A percentile compares a stretch with the other conserved stretches of the same genome.
Evolutionary conservation across 2,888 invertebrate species (phyloP).

Genomic region (Tetramorium bicarinatum): DNA sequence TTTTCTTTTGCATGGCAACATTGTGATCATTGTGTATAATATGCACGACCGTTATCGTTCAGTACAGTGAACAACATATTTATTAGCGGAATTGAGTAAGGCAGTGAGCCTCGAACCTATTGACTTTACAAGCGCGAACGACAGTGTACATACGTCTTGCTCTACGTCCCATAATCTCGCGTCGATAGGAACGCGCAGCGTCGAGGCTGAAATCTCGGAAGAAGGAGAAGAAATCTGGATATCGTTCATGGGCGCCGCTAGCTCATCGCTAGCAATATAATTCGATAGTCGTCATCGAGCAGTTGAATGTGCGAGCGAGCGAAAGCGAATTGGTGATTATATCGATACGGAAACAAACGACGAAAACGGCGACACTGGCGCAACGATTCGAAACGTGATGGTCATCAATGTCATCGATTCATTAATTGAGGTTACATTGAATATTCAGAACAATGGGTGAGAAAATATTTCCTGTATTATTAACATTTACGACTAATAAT

Average conservation of each 20-base stretch:
- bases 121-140: constrained; percentile 10
- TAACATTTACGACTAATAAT: not conserved
- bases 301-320: constrained; percentile 27
- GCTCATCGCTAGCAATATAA: constrained; percentile 60
- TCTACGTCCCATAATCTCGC: constrained; percentile 30
- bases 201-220: constrained; percentile 23
- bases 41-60: constrained; percentile 1
- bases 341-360: constrained; percentile 55
- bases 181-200: constrained; percentile 20
- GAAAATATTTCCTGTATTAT: not conserved
- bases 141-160: not conserved
- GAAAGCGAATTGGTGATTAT: constrained; percentile 35
- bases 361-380: constrained; percentile 22
- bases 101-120: constrained; percentile 1
- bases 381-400: constrained; percentile 53
- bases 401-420: constrained; percentile 37
- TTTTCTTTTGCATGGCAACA: not conserved
- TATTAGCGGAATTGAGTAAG: constrained; percentile 5
- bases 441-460: constrained; percentile 44
- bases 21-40: not conserved
- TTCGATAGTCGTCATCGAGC: constrained; percentile 66
- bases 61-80: constrained; percentile 12
- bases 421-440: constrained; percentile 28
- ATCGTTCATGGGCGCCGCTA: constrained; percentile 24
- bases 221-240: constrained; percentile 51